A percentile compares a stretch with the other conserved stretches of the same genome.
These are phyloP conservation scores for Caenorhabditis sp. DNA, from an alignment of 2,888 invertebrate genomes.

Conservation along the genomic window DNA sequence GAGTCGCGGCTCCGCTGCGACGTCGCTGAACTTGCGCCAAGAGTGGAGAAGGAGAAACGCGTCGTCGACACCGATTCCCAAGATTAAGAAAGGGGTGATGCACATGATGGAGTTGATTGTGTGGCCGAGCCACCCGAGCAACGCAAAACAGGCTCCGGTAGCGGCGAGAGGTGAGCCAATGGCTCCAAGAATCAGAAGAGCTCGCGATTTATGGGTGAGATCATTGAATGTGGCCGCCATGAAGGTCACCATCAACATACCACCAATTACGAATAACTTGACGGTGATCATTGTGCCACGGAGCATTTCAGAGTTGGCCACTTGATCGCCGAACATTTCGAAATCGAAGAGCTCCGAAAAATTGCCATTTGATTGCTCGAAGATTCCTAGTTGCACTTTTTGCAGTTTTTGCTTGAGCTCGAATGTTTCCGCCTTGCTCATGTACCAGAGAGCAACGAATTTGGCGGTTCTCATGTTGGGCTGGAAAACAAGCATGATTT, in stretches of 20 bases:
- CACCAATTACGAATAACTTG: slow-evolving; percentile 61
- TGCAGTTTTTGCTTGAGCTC: slow-evolving; percentile 48
- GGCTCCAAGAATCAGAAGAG: slow-evolving; percentile 46
- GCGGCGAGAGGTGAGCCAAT: slow-evolving; percentile 51
- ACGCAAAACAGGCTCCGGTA: slow-evolving; percentile 44
- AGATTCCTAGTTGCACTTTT: slow-evolving; percentile 57
- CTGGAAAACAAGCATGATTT: slow-evolving; percentile 28
- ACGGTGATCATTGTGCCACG: slow-evolving; percentile 59
- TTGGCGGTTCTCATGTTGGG: slow-evolving; percentile 49
- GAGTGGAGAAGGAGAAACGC: slow-evolving; percentile 56
- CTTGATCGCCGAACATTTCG: slow-evolving; percentile 65
- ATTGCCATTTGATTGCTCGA: slow-evolving; percentile 37
- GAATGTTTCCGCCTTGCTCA: slow-evolving; percentile 50
- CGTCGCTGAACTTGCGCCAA: slow-evolving; percentile 33
- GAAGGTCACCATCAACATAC: slow-evolving; percentile 54
- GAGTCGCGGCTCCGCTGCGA: slow-evolving; percentile 25
- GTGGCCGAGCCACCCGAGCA: slow-evolving; percentile 56
- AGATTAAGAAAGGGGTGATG: slow-evolving; percentile 57
- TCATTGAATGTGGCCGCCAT: slow-evolving; percentile 61
- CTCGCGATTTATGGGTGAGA: slow-evolving; percentile 45
- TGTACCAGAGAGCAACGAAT: slow-evolving; percentile 64
- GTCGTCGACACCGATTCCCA: slow-evolving; percentile 62
- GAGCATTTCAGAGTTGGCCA: slow-evolving; percentile 67
- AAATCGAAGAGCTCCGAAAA: slow-evolving; percentile 54
- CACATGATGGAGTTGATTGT: slow-evolving; percentile 59